A percentile compares a stretch with the other conserved stretches of the same genome.
phyloP scores from a whole-genome alignment of 2,888 invertebrate species.

The Sipunculus nudus region DNA sequence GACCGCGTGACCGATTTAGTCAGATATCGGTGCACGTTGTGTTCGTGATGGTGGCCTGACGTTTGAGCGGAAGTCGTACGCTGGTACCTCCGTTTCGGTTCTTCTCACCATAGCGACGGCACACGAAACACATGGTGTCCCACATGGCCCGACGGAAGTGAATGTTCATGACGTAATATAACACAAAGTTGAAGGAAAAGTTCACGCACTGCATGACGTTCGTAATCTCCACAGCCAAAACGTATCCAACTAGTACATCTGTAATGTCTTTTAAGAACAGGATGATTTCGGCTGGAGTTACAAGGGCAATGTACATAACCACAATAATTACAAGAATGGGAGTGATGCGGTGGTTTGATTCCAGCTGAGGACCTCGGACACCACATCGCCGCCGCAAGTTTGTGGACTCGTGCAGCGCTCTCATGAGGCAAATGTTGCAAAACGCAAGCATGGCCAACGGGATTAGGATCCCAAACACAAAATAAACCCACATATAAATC shows the following conservation, averaged over 20 bases:
- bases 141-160: constrained; percentile 32
- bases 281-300: constrained; percentile 60
- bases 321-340: constrained; percentile 60
- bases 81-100: not conserved
- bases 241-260: not conserved
- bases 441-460: constrained; percentile 55
- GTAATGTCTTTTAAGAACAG: constrained; percentile 40
- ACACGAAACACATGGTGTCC: constrained; percentile 11
- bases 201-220: constrained; percentile 37
- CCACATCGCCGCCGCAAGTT: constrained; percentile 49
- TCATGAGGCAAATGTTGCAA: constrained; percentile 58
- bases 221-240: constrained; percentile 28
- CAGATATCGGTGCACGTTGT: too few species aligned
- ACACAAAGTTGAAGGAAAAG: constrained; percentile 37
- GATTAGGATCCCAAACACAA: constrained; percentile 24
- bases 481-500: constrained; percentile 32
- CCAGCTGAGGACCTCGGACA: constrained; percentile 46
- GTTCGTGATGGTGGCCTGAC: constrained; percentile 10
- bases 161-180: constrained; percentile 35
- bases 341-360: constrained; percentile 51
- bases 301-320: constrained; percentile 60
- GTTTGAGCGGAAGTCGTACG: constrained; percentile 5
- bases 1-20: too few species aligned
- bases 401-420: constrained; percentile 56
- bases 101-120: constrained; percentile 10